phyloP scores from a whole-genome alignment of 2,113 vertebrate genomes.

The Pterocles gutturalis region DNA sequence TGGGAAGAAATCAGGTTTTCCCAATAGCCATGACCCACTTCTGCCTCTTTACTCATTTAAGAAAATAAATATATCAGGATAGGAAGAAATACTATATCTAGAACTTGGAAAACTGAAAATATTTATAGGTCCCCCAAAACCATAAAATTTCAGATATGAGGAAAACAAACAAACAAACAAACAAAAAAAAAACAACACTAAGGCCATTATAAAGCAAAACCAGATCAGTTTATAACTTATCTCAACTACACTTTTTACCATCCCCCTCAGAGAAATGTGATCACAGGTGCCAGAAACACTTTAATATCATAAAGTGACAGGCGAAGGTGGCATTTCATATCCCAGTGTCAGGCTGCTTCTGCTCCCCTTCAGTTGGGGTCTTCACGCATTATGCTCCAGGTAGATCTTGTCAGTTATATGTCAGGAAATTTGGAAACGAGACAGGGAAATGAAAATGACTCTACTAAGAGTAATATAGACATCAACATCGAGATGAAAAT shows the following conservation, averaged over 20 bases:
- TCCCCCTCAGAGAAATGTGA: neutral
- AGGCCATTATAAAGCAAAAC: neutral
- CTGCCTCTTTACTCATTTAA: neutral
- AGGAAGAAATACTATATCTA: neutral
- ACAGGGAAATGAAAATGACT: slow-evolving; percentile 4
- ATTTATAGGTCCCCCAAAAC: neutral
- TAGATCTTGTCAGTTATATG: slow-evolving; percentile 49
- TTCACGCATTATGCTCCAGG: slow-evolving; percentile 1
- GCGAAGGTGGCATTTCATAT: slow-evolving; percentile 50
- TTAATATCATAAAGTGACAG: slow-evolving; percentile 58
- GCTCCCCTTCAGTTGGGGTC: slow-evolving; percentile 35
- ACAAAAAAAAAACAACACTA: neutral
- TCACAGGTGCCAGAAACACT: slow-evolving; percentile 1
- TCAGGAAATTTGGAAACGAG: slow-evolving; percentile 58
- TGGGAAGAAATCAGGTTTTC: neutral
- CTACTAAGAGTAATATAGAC: slow-evolving; percentile 40
- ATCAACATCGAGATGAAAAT: neutral
- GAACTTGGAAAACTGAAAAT: neutral
- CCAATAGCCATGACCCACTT: neutral
- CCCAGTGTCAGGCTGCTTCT: slow-evolving; percentile 28
- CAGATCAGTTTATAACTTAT: neutral
- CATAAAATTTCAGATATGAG: neutral
- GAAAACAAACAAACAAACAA: neutral
- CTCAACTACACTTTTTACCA: neutral
- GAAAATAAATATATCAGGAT: neutral